Evolutionary conservation across 2,113 vertebrate species (phyloP), one percentile per base, ranked within the genome.

Genomic region (Brachirus orientalis): DNA sequence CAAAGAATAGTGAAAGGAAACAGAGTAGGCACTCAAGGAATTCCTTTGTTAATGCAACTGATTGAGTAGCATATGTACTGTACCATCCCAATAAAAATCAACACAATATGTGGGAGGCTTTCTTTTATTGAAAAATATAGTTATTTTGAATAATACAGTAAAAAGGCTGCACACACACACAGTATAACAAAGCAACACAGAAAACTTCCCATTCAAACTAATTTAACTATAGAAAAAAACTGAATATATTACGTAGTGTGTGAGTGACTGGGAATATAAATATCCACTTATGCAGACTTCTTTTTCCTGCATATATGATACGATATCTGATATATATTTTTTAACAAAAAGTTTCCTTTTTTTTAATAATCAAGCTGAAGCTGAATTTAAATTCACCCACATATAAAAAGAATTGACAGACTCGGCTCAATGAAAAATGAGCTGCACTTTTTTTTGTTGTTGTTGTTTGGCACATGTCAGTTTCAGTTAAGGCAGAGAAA

Each of bases 61-160:
- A 87, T 53, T 46, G 52, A 47, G 16, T 8, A 54, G 22, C 65
- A 59, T 67, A 61, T 18, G 13, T 17, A 22, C 13, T 28, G 10
- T 51, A 80, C 22, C 53, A 16, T 43, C 14, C 40, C 14, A 51
- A 17, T 2, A 2, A 40, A 28, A 14, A 19, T 40, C 41, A 63
- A 82, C 43, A 58, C 61, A 69, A 54, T 28, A 55, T 10, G 16
- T 17, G 40, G 44, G 17, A 8, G 55, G 20, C 71, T 80, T 63
- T 61, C n/a, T 89, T 93, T 93, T 93, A 93, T 93, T 94, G 85
- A 93, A 94, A 93, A 94, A 94, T 93, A 94, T 89, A 92, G 89
- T 93, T 90, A 92, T 86, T 86, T 89, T 64, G 60, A 55, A 78
- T 70, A 76, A 74, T 72, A 85, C 83, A 89, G 79, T 71, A 53